These are phyloP conservation scores for Heteromurus nitidus DNA, from an alignment of 2,888 invertebrate species.

Conservation along the genomic window DNA sequence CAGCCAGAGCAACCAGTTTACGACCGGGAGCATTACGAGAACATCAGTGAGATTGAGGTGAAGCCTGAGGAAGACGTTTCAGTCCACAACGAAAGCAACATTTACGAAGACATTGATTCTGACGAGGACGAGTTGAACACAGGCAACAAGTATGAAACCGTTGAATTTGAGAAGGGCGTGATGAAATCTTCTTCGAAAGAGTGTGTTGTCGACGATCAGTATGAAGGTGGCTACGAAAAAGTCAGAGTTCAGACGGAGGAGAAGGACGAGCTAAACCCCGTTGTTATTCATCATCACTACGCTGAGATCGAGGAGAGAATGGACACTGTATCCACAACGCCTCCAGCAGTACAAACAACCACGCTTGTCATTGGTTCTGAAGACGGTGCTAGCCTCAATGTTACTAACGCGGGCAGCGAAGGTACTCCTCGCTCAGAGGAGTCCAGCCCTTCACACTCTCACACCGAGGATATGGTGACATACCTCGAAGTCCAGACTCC, in stretches of 20 bases:
- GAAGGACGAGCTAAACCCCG: conserved; percentile 45
- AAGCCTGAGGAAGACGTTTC: conserved; percentile 12
- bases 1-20: conserved; percentile 30
- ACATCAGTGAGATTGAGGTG: conserved; percentile 67
- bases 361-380: conserved; percentile 34
- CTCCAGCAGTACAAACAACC: conserved; percentile 24
- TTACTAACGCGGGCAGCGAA: background rate
- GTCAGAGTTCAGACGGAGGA: conserved; percentile 38
- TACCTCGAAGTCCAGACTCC: conserved; percentile 68
- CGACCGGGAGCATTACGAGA: conserved; percentile 68
- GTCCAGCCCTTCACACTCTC: conserved; percentile 67
- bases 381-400: background rate
- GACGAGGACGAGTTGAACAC: conserved; percentile 45
- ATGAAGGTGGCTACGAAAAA: conserved; percentile 60
- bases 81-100: conserved; percentile 62
- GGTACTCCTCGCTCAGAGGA: conserved; percentile 18
- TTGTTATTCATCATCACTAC: conserved; percentile 65
- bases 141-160: conserved; percentile 68
- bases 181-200: conserved; percentile 17
- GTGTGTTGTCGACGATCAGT: conserved; percentile 2
- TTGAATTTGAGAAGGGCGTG: conserved; percentile 57
- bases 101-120: conserved; percentile 72
- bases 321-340: conserved; percentile 31
- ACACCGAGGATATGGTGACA: conserved; percentile 71
- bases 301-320: conserved; percentile 66